A percentile compares a stretch with the other conserved stretches of the same genome.
Evolutionary conservation across 2,797 vertebrate species (phyloP).

Genomic region (Amphiprion clarkii): DNA sequence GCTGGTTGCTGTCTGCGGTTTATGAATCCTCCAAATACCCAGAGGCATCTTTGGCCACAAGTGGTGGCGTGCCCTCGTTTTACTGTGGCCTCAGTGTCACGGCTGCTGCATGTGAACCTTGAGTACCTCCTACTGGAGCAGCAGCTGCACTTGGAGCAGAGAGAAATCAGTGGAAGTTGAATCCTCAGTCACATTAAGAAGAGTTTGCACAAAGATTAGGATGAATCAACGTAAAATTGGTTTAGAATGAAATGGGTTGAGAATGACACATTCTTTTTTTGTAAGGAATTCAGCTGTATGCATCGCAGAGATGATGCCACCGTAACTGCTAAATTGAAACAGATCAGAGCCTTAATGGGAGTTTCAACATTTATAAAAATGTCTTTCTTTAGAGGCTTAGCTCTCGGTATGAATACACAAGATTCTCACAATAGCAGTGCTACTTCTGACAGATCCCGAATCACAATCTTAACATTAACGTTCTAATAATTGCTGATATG

Average conservation of each 20-base stretch:
- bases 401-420: too few relatives aligned
- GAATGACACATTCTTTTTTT: too few relatives aligned
- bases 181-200: not conserved
- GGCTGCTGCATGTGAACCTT: slow-evolving; percentile 37
- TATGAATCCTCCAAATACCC: slow-evolving; percentile 38
- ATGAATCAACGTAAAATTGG: not conserved
- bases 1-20: slow-evolving; percentile 58
- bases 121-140: slow-evolving; percentile 32
- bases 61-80: slow-evolving; percentile 44
- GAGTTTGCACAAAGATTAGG: not conserved
- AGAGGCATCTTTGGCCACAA: slow-evolving; percentile 42
- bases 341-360: not conserved
- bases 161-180: slow-evolving; percentile 18
- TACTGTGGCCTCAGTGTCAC: slow-evolving; percentile 28
- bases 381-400: too few relatives aligned
- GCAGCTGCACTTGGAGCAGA: slow-evolving; percentile 2
- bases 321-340: too few relatives aligned
- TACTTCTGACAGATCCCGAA: too few relatives aligned
- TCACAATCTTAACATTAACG: too few relatives aligned
- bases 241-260: too few relatives aligned
- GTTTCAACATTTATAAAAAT: not conserved
- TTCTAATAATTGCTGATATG: too few relatives aligned
- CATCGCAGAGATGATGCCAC: too few relatives aligned
- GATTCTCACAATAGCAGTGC: too few relatives aligned
- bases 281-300: too few relatives aligned